phyloP scores from a whole-genome alignment of 2,113 vertebrate species.

The Alexandromys fortis region DNA sequence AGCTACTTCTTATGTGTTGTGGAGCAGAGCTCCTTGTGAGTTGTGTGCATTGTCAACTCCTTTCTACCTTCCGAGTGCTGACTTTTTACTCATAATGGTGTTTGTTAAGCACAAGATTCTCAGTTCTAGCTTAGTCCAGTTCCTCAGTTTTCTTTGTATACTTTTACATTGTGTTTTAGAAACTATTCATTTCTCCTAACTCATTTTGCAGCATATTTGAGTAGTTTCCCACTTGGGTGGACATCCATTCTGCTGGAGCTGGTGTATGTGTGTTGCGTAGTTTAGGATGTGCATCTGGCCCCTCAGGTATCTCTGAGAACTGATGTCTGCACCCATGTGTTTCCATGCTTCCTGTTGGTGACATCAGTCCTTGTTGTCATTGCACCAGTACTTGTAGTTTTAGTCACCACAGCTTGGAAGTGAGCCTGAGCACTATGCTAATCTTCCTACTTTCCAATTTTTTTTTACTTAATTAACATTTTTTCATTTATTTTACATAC shows the following conservation, averaged over 20 bases:
- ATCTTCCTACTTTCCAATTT: background rate
- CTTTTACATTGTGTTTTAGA: background rate
- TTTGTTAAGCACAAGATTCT: background rate
- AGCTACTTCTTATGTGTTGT: background rate
- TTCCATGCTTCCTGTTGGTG: background rate
- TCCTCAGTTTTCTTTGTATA: background rate
- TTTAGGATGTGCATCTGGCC: background rate
- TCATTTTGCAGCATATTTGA: background rate
- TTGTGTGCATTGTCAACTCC: rapidly evolving
- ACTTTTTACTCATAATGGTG: background rate
- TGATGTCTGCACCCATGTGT: background rate
- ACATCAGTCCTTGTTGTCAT: too few species aligned
- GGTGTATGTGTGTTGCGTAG: too few species aligned
- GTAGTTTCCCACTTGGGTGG: background rate
- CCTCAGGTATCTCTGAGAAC: background rate
- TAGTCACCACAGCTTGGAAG: background rate
- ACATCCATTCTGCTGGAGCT: background rate
- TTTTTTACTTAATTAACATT: too few species aligned
- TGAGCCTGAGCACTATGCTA: background rate
- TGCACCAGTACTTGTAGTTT: background rate
- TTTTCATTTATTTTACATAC: too few species aligned
- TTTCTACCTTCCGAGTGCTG: rapidly evolving
- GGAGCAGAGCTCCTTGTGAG: rapidly evolving
- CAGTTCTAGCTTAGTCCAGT: too few species aligned
- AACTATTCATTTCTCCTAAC: background rate